Evolutionary conservation across 2,797 vertebrate species (phyloP).

Genomic region (Hypotaenidia philippensis): DNA sequence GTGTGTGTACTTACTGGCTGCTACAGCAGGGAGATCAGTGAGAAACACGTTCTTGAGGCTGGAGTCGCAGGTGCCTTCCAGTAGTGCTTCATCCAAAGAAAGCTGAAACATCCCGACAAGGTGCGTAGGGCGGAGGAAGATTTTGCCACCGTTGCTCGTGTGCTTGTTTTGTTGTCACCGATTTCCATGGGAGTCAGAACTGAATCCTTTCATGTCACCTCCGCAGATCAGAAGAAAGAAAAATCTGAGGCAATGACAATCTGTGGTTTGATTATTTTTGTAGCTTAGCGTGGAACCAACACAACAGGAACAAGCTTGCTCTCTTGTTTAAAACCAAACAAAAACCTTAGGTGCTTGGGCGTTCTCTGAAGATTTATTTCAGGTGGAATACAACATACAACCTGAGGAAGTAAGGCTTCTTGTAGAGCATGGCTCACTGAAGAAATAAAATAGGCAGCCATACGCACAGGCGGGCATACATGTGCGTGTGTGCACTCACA

Average conservation of each 20-base stretch:
- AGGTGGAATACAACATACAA: neutral
- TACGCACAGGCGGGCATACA: neutral
- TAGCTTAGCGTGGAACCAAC: neutral
- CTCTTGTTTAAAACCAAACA: neutral
- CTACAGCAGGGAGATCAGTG: neutral
- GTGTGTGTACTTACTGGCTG: neutral
- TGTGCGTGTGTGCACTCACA: neutral
- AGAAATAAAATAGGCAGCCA: neutral
- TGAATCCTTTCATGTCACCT: neutral
- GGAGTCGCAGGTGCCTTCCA: neutral
- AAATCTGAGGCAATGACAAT: neutral
- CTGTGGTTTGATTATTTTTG: constrained; percentile 4
- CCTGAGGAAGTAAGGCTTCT: neutral
- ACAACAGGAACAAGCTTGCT: neutral
- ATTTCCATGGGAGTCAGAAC: neutral
- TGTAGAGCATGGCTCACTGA: neutral
- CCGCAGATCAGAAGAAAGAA: neutral
- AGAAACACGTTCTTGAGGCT: neutral
- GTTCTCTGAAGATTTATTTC: neutral
- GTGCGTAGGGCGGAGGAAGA: neutral
- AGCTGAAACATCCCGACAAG: neutral
- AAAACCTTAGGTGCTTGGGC: neutral
- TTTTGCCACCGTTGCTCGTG: neutral
- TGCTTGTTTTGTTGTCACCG: neutral
- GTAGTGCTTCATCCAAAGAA: neutral